phyloP scores from a whole-genome alignment of 2,888 invertebrate genomes.

The Rambutsinella grinnellia region DNA sequence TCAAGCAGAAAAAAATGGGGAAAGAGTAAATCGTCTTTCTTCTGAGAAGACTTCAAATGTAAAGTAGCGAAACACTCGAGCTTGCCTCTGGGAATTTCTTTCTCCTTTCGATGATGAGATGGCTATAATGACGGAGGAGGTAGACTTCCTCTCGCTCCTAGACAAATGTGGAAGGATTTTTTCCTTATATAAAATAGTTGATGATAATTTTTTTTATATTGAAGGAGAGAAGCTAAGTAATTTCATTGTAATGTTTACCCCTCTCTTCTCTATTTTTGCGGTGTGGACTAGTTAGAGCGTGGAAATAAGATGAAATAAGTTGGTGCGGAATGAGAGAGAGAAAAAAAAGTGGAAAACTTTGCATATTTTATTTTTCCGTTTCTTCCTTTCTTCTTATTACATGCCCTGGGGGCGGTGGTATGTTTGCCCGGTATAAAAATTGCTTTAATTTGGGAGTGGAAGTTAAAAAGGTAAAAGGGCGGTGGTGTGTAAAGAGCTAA shows the following conservation, averaged over 20 bases:
- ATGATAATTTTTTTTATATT: neutral
- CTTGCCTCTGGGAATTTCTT: constrained; percentile 1
- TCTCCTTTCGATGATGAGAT: constrained; percentile 7
- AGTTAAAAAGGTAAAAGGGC: neutral
- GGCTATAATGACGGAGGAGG: neutral
- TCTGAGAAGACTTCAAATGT: no score
- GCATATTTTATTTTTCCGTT: constrained; percentile 2
- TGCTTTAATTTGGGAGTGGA: neutral
- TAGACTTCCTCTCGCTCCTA: neutral
- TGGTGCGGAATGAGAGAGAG: neutral
- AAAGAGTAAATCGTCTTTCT: neutral
- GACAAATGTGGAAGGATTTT: neutral
- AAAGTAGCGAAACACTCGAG: neutral
- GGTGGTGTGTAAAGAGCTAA: neutral
- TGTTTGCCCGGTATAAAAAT: neutral
- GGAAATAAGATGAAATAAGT: neutral
- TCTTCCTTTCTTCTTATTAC: constrained; percentile 20
- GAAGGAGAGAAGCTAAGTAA: neutral
- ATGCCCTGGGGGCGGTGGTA: constrained; percentile 8
- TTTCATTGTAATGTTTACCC: neutral
- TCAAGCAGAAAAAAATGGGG: constrained; percentile 65
- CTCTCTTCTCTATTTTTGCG: neutral
- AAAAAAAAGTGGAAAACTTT: constrained; percentile 1
- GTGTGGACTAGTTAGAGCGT: neutral
- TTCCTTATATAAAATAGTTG: neutral